These are phyloP conservation scores for Heterocephalus glaber DNA, from an alignment of 2,113 vertebrate species.

Conservation along the genomic window DNA sequence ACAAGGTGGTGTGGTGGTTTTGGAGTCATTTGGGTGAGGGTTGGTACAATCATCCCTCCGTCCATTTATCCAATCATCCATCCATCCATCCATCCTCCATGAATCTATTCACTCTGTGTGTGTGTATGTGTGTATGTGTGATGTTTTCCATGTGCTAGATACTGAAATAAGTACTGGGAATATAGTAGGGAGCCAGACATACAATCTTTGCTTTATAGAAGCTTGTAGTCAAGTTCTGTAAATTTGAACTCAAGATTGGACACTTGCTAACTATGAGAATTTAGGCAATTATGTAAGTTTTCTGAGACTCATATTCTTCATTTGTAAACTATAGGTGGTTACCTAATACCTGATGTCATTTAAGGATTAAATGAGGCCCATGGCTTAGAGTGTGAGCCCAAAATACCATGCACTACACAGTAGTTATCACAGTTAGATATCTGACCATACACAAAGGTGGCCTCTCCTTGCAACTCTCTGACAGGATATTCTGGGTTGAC, in stretches of 20 bases:
- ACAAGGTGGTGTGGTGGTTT: not conserved
- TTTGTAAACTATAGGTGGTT: not conserved
- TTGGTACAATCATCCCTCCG: not conserved
- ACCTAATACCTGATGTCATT: not conserved
- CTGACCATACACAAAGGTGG: not conserved
- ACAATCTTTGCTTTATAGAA: not conserved
- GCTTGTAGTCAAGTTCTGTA: not conserved
- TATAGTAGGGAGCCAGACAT: not conserved
- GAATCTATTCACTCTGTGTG: not conserved
- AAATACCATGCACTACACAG: not conserved
- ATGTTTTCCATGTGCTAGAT: not conserved
- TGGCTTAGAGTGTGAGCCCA: not conserved
- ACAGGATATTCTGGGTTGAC: not conserved
- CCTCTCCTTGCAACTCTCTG: not conserved
- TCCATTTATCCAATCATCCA: not conserved
- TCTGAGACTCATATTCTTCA: constrained; percentile 15
- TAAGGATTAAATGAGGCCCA: not conserved
- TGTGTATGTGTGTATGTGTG: not conserved
- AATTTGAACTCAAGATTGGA: constrained; percentile 2
- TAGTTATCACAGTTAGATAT: not conserved
- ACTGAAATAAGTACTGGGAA: not conserved
- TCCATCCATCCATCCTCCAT: not conserved
- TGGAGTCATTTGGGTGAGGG: not conserved
- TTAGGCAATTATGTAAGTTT: constrained; percentile 19
- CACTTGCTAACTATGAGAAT: constrained; percentile 22